Conservation (phyloP, 2,113 vertebrate species). For the Desmodus rotundus region DNA sequence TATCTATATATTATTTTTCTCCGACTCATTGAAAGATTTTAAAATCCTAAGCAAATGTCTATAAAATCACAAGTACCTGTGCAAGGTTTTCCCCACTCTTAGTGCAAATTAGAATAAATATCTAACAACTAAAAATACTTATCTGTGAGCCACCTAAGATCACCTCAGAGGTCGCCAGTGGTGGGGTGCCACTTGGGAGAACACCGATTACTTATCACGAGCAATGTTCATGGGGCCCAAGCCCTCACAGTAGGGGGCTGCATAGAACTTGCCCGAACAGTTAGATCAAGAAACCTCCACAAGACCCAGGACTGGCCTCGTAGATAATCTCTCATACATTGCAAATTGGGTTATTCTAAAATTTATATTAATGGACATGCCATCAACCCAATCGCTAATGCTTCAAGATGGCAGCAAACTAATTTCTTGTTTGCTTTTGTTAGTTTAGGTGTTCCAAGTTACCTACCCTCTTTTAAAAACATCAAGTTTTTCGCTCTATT, state of each 20-base stretch:
- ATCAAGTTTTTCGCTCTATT: slow-evolving; percentile 65
- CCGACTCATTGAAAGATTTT: not conserved
- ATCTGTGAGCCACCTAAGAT: not conserved
- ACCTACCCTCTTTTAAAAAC: slow-evolving; percentile 62
- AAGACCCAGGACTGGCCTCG: not conserved
- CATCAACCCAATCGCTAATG: not conserved
- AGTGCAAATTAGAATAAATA: not conserved
- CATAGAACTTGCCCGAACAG: not conserved
- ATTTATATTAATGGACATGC: not conserved
- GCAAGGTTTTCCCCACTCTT: not conserved
- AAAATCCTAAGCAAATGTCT: slow-evolving; percentile 10
- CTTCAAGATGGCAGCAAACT: not conserved
- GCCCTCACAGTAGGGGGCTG: not conserved
- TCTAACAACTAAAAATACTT: not conserved
- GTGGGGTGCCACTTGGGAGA: not conserved
- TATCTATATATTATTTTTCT: slow-evolving; percentile 4
- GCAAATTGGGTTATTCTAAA: not conserved
- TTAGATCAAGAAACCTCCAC: not conserved
- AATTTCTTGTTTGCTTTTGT: slow-evolving; percentile 30
- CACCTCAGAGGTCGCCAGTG: not conserved
- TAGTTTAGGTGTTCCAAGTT: slow-evolving; percentile 48
- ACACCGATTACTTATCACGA: not conserved
- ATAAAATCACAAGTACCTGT: not conserved
- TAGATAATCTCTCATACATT: not conserved
- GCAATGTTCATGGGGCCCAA: not conserved